These are phyloP conservation scores for Loriculus beryllinus DNA, from an alignment of 2,797 vertebrate species.

Conservation along the genomic window DNA sequence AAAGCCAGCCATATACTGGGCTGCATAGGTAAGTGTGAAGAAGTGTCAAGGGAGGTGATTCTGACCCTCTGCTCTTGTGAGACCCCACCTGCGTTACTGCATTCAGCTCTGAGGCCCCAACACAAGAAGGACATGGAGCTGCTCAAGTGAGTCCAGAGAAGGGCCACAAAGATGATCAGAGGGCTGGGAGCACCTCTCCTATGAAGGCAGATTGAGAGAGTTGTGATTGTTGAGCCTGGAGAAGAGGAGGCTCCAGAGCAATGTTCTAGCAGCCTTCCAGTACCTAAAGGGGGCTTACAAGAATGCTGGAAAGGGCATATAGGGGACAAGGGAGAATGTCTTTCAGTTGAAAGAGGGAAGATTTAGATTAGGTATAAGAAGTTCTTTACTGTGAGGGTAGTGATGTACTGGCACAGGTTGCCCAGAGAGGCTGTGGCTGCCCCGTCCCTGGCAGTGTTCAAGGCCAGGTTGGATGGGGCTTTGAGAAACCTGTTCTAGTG, in stretches of 20 bases:
- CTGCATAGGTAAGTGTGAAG: neutral
- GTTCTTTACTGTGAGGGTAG: neutral
- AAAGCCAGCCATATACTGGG: neutral
- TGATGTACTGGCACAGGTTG: neutral
- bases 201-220: neutral
- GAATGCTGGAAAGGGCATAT: neutral
- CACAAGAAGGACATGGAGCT: neutral
- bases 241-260: accelerated
- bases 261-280: neutral
- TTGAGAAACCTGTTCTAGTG: neutral
- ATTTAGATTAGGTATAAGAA: neutral
- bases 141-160: neutral
- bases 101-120: neutral
- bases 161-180: accelerated
- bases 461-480: neutral
- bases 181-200: neutral
- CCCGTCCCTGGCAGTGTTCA: neutral
- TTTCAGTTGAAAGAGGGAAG: neutral
- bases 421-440: neutral
- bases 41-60: neutral
- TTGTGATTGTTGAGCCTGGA: neutral
- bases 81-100: neutral
- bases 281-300: neutral
- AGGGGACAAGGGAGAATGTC: neutral
- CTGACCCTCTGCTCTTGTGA: neutral